phyloP scores from a whole-genome alignment of 2,888 invertebrate species.

The Odontomyia ornata region DNA sequence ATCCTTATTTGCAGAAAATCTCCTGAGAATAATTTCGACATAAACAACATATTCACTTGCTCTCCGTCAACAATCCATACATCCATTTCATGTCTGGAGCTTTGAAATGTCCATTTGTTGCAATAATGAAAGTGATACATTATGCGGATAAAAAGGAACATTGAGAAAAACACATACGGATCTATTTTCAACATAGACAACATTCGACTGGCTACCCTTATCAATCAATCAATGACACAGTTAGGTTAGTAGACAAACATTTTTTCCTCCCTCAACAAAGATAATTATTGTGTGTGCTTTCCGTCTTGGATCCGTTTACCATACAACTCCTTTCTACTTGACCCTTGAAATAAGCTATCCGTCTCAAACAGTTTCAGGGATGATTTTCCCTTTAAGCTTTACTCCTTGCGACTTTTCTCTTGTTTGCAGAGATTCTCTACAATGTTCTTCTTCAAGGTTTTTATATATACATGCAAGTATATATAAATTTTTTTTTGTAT shows the following conservation, averaged over 20 bases:
- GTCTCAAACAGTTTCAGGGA: background rate
- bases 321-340: background rate
- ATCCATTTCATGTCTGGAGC: background rate
- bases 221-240: conserved; percentile 37
- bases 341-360: background rate
- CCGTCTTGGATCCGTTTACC: background rate
- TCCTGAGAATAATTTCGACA: no score
- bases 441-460: no score
- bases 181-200: background rate
- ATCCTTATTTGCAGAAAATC: no score
- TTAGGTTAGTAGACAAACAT: conserved; percentile 19
- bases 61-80: no score
- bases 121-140: conserved; percentile 14
- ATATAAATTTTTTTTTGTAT: no score
- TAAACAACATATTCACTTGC: no score
- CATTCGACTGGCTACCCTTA: conserved; percentile 15
- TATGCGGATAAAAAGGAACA: background rate
- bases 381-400: background rate
- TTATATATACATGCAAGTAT: no score
- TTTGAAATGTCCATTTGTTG: background rate
- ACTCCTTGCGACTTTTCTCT: background rate
- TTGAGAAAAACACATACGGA: no score
- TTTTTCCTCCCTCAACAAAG: background rate
- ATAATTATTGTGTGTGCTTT: background rate
- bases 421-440: no score